phyloP scores from a whole-genome alignment of 2,113 vertebrate genomes.

The Cichladusa arquata region DNA sequence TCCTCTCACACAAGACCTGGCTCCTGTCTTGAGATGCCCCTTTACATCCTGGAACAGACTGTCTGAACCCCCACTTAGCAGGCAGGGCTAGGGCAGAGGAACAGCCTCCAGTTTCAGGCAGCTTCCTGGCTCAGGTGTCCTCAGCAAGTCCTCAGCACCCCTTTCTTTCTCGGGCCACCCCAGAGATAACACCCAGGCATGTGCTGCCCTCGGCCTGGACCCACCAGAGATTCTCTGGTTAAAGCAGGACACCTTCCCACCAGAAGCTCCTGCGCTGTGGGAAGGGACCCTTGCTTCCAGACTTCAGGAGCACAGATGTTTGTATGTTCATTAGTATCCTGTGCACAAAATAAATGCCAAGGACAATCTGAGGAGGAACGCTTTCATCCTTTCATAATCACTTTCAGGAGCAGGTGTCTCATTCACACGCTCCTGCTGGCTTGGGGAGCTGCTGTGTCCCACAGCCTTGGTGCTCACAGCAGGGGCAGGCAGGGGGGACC shows the following conservation, averaged over 20 bases:
- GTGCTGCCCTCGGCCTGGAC: not conserved
- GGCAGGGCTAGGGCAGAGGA: not conserved
- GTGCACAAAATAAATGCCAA: not conserved
- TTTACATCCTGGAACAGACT: not conserved
- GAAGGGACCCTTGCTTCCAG: not conserved
- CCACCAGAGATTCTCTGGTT: not conserved
- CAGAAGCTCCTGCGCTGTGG: not conserved
- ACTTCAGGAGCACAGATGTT: not conserved
- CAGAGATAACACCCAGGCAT: not conserved
- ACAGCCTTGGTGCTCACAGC: fast-evolving
- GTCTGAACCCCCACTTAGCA: not conserved
- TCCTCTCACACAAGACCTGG: not conserved
- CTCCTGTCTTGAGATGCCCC: not conserved
- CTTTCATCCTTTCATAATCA: constrained; percentile 20
- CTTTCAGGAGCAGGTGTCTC: not conserved
- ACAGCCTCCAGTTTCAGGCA: not conserved
- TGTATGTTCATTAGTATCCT: not conserved
- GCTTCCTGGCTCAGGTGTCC: not conserved
- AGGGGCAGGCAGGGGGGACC: not conserved
- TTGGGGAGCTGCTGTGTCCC: not conserved
- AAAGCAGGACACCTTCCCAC: fast-evolving
- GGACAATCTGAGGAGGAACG: not conserved
- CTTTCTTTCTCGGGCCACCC: not conserved
- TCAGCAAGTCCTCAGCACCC: not conserved
- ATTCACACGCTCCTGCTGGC: not conserved